These are phyloP conservation scores for Plodia interpunctella DNA, from an alignment of 1,140 invertebrate genomes.

Conservation along the genomic window DNA sequence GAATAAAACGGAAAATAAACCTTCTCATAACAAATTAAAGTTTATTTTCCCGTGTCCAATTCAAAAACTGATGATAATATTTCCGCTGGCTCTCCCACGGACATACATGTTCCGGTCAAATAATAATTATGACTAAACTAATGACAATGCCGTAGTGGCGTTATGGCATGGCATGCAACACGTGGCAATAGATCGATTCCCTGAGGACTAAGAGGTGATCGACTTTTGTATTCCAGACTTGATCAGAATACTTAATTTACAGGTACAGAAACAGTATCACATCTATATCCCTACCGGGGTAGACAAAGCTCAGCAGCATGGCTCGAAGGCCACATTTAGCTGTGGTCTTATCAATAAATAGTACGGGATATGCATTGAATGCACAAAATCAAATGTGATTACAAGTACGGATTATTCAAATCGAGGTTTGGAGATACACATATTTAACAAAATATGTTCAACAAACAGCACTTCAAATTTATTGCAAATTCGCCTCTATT, in stretches of 20 bases:
- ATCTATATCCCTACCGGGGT: too few relatives aligned
- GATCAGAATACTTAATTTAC: not conserved
- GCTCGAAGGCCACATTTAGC: too few relatives aligned
- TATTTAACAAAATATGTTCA: too few relatives aligned
- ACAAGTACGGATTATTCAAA: too few relatives aligned
- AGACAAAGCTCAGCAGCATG: too few relatives aligned
- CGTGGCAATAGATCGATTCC: not conserved
- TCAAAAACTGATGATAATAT: not conserved
- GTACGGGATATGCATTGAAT: too few relatives aligned
- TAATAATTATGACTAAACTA: not conserved
- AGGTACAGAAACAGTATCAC: too few relatives aligned
- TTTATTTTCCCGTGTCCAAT: not conserved
- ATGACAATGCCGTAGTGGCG: not conserved
- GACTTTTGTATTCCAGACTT: not conserved
- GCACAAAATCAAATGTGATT: too few relatives aligned
- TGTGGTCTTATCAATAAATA: too few relatives aligned
- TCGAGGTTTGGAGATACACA: too few relatives aligned
- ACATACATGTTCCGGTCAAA: constrained; percentile 3
- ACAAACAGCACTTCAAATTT: not conserved
- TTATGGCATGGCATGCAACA: not conserved
- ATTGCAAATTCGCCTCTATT: not conserved
- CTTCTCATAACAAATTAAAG: not conserved
- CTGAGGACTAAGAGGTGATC: not conserved
- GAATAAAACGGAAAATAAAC: not conserved
- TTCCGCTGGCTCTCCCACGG: not conserved